A percentile compares a stretch with the other conserved stretches of the same genome.
phyloP scores from a whole-genome alignment of 1,140 invertebrate species.

The Brachionus rotundiformis region DNA sequence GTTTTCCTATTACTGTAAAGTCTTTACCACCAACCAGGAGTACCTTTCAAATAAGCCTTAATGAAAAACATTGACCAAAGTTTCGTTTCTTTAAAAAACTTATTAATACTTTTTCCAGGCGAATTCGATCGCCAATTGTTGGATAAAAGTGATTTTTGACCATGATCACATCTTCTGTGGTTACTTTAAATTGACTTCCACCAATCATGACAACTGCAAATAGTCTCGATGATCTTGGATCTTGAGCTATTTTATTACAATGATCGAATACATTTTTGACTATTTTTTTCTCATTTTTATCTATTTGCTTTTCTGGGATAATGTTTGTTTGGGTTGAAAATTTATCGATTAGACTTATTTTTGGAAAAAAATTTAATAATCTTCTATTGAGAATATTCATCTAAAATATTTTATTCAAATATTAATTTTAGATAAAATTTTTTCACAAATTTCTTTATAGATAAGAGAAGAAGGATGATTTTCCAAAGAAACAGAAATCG shows the following conservation, averaged over 20 bases:
- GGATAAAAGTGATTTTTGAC: conserved; percentile 82
- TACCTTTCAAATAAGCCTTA: conserved; percentile 64
- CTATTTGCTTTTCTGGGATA: background rate
- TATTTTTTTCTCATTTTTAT: conserved; percentile 22
- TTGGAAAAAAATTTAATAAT: background rate
- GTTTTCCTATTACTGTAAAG: conserved; percentile 80
- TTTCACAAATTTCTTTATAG: conserved; percentile 38
- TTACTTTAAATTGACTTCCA: conserved; percentile 84
- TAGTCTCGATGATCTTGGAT: conserved; percentile 65
- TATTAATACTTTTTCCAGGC: conserved; percentile 76
- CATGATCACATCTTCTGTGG: conserved; percentile 79
- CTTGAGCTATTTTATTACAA: conserved; percentile 42
- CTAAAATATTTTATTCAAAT: conserved; percentile 49
- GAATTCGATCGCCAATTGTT: conserved; percentile 77
- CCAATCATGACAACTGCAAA: conserved; percentile 82
- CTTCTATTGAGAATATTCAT: conserved; percentile 45
- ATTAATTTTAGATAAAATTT: conserved; percentile 40
- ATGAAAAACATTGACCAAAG: conserved; percentile 48
- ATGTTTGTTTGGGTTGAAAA: conserved; percentile 16
- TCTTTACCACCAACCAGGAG: conserved; percentile 78
- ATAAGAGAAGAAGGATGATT: conserved; percentile 56
- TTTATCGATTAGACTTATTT: conserved; percentile 15
- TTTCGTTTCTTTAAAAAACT: background rate
- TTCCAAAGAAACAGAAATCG: conserved; percentile 71
- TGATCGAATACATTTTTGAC: conserved; percentile 33